Base-by-base conservation (phyloP, 2,797 vertebrate species). In the Glossophaga mutica region DNA sequence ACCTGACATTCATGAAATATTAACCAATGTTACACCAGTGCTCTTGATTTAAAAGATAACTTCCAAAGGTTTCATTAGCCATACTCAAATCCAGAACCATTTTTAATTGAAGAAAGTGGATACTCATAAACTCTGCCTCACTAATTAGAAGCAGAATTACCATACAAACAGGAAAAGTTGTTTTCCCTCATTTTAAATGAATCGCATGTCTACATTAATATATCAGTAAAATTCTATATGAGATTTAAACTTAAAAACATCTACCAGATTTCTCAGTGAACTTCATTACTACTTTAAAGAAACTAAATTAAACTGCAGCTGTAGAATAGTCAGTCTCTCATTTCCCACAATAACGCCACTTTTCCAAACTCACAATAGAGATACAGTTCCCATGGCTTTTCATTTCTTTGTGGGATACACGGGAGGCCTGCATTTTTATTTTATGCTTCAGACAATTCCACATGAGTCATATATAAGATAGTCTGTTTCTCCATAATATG, bases 401-500 rank as follows among this genome's bases (percentile, higher is more conserved):
- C 37, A 91, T 93, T 95, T 87, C 70, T 86, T 79, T 93, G 74
- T 79, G 37, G 85, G 44, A 62, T 96, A 73, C 86, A 81, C 1
- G 81, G 73, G 94, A 97, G 59, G 18, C 3, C 19, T 92, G 44
- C 0, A 68, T 83, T 94, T 96, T 86, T 94, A 77, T 70, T 89
- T 91, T 94, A 88, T 87, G 79, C 29, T 95, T 95, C 87, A 59
- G 22, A 77, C 68, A 96, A 93, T 68, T 96, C 74, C 92, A 50
- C 90, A 44, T 89, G 91, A 96, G 44, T 86, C 89, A 62, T 37
- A 68, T 3, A 91, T 59, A 91, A 95, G 85, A n/a, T 9, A 55
- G 52, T 73, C 1, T 55, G 82, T 93, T 93, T 68, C 44, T 87
- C 46, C 34, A 79, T 67, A 90, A 92, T 39, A 70, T 65, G 37